Evolutionary conservation across 2,113 vertebrate genomes (phyloP).

Genomic region (Harpagus bidentatus): DNA sequence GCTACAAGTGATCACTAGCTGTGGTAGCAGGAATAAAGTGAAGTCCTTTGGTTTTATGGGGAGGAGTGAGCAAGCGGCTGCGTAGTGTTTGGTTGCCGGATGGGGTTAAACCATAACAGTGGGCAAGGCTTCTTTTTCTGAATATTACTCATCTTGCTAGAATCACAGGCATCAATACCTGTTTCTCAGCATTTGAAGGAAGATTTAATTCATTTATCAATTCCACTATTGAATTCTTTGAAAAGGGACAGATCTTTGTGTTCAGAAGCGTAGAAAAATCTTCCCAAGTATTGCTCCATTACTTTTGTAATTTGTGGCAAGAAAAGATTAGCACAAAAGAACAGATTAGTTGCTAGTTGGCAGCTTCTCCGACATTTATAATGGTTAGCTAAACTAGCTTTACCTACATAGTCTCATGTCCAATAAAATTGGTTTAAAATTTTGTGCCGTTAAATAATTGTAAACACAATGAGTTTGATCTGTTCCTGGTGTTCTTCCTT

Average conservation of each 20-base stretch:
- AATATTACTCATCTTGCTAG: not conserved
- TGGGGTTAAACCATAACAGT: not conserved
- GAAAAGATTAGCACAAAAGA: not conserved
- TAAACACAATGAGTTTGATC: not conserved
- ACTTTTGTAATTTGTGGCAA: not conserved
- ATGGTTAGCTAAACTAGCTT: not conserved
- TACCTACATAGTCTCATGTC: not conserved
- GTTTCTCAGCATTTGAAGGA: not conserved
- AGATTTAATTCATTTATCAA: conserved; percentile 2
- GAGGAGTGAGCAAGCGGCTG: no score
- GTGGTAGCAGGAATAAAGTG: not conserved
- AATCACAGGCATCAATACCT: not conserved
- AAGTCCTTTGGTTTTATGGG: not conserved
- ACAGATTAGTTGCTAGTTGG: not conserved
- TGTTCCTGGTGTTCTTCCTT: not conserved
- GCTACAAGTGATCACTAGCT: not conserved
- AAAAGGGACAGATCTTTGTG: not conserved
- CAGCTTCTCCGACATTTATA: not conserved
- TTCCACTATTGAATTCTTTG: not conserved
- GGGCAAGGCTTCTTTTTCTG: not conserved
- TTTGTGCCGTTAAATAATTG: not conserved
- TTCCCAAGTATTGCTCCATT: not conserved
- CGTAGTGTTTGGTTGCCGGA: no score
- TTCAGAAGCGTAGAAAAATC: not conserved
- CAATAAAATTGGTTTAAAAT: not conserved